These are phyloP conservation scores for Montipora capricornis DNA, from an alignment of 64 coral and sea anemone species.

Conservation along the genomic window DNA sequence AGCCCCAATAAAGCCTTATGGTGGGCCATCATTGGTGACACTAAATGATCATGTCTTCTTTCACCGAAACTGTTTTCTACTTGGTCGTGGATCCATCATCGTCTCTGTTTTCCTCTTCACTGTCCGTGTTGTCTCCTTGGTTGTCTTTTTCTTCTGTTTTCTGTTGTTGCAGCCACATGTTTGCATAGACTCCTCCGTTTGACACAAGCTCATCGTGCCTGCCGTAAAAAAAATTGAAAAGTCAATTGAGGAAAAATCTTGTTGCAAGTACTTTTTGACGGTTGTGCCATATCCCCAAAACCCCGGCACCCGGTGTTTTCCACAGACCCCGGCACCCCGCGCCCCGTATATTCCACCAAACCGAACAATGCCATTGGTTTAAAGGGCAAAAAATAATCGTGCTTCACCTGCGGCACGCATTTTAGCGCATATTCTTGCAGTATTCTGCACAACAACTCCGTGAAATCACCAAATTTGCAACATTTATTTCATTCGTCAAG, in stretches of 20 bases:
- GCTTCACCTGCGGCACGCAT: neutral
- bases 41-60: neutral
- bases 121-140: neutral
- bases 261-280: no score
- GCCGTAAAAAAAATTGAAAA: neutral
- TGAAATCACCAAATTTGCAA: neutral
- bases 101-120: neutral
- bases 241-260: no score
- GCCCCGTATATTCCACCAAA: no score
- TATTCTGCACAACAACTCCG: neutral
- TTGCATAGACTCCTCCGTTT: slow-evolving; percentile 56
- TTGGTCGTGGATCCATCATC: neutral
- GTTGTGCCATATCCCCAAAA: no score
- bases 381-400: no score
- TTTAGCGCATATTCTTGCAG: neutral
- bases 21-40: no score
- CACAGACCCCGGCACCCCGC: no score
- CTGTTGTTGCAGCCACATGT: slow-evolving; percentile 82
- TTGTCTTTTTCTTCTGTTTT: slow-evolving; percentile 51
- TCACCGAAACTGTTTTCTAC: neutral
- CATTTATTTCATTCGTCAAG: neutral
- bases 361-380: no score
- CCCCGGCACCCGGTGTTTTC: no score
- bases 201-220: slow-evolving; percentile 81
- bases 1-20: no score